Evolutionary conservation across 1,140 invertebrate genomes (phyloP).

Genomic region (Acyrthosiphon pisum): DNA sequence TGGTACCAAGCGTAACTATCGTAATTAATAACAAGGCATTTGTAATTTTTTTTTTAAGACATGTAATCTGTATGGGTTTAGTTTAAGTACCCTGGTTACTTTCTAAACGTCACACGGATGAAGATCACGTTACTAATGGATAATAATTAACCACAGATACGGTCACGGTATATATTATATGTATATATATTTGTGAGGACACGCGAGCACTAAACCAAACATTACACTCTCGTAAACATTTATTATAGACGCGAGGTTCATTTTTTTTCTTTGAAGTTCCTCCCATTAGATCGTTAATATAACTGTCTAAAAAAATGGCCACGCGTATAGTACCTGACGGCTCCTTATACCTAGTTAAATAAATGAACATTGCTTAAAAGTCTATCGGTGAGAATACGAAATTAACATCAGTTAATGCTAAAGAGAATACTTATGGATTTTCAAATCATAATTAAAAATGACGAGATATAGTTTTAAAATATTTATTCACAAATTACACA

Average conservation of each 20-base stretch:
- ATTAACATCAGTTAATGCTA: background rate
- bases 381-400: background rate
- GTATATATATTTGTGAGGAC: background rate
- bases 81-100: constrained; percentile 48
- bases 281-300: constrained; percentile 23
- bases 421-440: background rate
- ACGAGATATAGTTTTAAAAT: background rate
- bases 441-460: background rate
- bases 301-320: background rate
- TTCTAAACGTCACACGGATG: constrained; percentile 49
- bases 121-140: constrained; percentile 54
- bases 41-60: background rate
- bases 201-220: constrained; percentile 41
- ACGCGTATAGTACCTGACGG: background rate
- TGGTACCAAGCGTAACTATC: constrained; percentile 27
- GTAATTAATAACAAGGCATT: constrained; percentile 45
- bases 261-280: constrained; percentile 30
- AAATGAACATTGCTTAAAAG: background rate
- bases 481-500: background rate
- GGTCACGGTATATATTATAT: constrained; percentile 19
- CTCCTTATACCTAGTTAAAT: background rate
- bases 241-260: constrained; percentile 18
- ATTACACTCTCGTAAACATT: constrained; percentile 32
- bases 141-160: constrained; percentile 51
- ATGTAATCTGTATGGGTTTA: constrained; percentile 30